A percentile compares a stretch with the other conserved stretches of the same genome.
Conservation (phyloP, 2,888 invertebrate genomes). For the Iphiclides podalirius region DNA sequence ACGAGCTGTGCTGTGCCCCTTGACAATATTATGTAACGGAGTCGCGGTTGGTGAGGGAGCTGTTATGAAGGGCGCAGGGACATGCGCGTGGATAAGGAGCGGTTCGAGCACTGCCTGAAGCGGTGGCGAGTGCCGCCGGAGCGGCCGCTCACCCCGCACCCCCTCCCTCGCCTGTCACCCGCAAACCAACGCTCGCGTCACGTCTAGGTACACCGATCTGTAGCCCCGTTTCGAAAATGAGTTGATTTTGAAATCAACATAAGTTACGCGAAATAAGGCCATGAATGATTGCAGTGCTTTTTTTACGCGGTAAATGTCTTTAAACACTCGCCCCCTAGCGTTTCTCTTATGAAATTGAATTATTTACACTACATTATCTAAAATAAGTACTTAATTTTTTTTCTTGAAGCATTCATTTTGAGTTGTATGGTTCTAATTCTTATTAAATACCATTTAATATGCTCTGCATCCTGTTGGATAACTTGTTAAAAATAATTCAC, state of each 20-base stretch:
- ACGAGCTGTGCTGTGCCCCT: constrained; percentile 57
- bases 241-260: not conserved
- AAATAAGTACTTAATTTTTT: no score
- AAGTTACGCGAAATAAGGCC: not conserved
- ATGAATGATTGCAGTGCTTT: not conserved
- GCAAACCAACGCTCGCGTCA: constrained; percentile 19
- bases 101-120: constrained; percentile 69
- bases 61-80: constrained; percentile 54
- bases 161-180: constrained; percentile 36
- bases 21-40: constrained; percentile 74
- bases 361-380: no score
- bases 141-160: constrained; percentile 27
- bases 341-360: no score
- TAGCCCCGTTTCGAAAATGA: constrained; percentile 8
- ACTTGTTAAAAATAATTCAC: no score
- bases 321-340: no score
- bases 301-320: not conserved
- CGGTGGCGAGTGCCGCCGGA: constrained; percentile 29
- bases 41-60: constrained; percentile 58
- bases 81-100: constrained; percentile 68
- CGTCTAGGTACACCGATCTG: constrained; percentile 29
- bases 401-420: no score
- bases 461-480: no score
- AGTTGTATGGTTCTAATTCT: no score
- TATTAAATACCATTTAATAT: no score